Evolutionary conservation across 2,888 invertebrate genomes (phyloP).

Genomic region (Adelphocoris suturalis): DNA sequence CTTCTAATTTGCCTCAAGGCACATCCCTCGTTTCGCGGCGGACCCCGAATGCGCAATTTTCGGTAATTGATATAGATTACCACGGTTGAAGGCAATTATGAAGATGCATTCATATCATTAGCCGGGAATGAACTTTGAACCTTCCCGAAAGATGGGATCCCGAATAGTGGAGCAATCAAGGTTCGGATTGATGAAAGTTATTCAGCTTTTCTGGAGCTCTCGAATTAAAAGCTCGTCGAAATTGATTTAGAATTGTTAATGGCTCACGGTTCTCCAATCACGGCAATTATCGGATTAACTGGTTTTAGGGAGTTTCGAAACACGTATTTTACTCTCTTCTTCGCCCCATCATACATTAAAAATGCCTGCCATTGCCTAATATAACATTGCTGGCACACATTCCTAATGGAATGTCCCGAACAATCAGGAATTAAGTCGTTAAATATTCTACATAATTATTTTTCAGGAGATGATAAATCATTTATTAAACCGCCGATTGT

Average conservation of each 20-base stretch:
- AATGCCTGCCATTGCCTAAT: too few relatives aligned
- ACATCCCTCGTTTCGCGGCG: neutral
- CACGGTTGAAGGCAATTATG: conserved; percentile 18
- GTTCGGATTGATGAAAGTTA: neutral
- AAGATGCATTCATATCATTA: conserved; percentile 19
- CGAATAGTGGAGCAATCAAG: neutral
- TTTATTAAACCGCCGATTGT: too few relatives aligned
- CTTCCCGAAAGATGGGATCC: neutral
- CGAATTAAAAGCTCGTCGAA: conserved; percentile 1
- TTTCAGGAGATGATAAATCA: too few relatives aligned
- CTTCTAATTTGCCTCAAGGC: conserved; percentile 50
- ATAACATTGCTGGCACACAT: too few relatives aligned
- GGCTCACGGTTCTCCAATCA: neutral
- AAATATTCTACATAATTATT: too few relatives aligned
- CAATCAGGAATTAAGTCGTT: too few relatives aligned
- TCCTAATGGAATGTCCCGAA: too few relatives aligned
- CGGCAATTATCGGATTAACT: conserved; percentile 14
- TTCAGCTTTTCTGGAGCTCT: neutral
- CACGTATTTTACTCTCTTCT: too few relatives aligned
- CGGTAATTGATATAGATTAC: conserved; percentile 39
- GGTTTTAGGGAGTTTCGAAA: too few relatives aligned
- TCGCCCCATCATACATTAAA: too few relatives aligned
- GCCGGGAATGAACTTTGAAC: conserved; percentile 30
- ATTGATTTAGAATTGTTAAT: conserved; percentile 27
- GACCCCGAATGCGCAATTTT: conserved; percentile 14